Percentiles rank a stretch among this genome's conserved stretches.
phyloP scores from a whole-genome alignment of 2,888 invertebrate genomes.

The Pocota personata region DNA sequence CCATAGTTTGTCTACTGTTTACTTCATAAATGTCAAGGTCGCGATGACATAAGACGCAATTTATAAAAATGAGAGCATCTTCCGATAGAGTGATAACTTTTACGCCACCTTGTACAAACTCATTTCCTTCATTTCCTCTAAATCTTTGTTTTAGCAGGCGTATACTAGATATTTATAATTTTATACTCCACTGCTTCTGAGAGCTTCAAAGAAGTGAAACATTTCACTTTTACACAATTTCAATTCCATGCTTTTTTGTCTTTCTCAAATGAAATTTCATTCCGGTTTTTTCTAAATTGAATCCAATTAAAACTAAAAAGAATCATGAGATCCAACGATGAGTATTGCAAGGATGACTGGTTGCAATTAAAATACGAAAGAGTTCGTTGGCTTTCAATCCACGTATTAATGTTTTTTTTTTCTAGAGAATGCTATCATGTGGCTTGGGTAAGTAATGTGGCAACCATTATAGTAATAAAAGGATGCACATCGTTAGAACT shows the following conservation, averaged over 20 bases:
- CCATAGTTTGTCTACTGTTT: no score
- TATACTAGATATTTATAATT: constrained; percentile 4
- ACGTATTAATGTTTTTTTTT: no score
- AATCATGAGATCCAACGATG: background rate
- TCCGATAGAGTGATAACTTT: no score
- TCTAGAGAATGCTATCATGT: background rate
- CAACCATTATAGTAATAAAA: no score
- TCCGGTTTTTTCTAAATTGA: background rate
- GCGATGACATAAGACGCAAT: no score
- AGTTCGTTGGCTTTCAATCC: no score
- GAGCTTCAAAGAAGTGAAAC: background rate
- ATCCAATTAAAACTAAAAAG: constrained; percentile 25
- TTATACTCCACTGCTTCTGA: background rate
- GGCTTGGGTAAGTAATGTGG: no score
- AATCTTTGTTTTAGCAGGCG: background rate
- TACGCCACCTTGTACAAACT: no score
- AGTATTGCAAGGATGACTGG: background rate
- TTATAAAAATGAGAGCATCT: no score
- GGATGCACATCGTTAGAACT: no score
- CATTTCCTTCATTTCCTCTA: background rate
- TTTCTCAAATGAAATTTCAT: background rate
- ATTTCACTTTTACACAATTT: background rate
- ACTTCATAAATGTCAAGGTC: no score
- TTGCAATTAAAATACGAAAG: constrained; percentile 32
- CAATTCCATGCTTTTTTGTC: no score